Conservation (phyloP, 1,140 invertebrate species). For the Carposina sasakii region DNA sequence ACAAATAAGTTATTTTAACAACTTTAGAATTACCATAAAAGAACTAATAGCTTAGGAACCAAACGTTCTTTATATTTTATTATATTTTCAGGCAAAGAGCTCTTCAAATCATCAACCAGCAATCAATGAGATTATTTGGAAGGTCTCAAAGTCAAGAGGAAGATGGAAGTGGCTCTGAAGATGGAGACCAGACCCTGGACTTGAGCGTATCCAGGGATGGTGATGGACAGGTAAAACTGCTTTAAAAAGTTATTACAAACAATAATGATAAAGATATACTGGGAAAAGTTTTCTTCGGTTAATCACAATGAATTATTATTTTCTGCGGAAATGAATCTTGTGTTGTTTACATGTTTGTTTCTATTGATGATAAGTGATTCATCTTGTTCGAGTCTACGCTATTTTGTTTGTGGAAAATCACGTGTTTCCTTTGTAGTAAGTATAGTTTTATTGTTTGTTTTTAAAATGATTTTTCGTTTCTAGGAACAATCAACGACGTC, state of each 20-base stretch:
- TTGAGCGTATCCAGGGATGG: conserved; percentile 68
- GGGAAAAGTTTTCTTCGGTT: background rate
- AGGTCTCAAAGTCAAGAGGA: conserved; percentile 54
- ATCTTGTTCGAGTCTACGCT: background rate
- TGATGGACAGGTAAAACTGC: conserved; percentile 70
- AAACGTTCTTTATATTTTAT: conserved; percentile 8
- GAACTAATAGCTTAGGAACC: background rate
- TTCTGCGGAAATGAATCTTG: too few species aligned
- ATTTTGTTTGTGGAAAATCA: background rate
- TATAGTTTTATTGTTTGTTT: too few species aligned
- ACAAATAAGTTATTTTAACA: background rate
- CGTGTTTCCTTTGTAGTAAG: background rate
- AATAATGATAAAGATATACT: too few species aligned
- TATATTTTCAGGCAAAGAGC: conserved; percentile 58
- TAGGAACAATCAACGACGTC: conserved; percentile 69
- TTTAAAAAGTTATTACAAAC: too few species aligned
- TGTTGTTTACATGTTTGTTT: too few species aligned
- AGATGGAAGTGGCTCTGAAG: conserved; percentile 66
- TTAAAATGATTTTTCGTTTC: background rate
- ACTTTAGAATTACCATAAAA: background rate
- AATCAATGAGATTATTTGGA: conserved; percentile 58
- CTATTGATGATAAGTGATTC: too few species aligned
- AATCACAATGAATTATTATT: too few species aligned
- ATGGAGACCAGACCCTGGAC: conserved; percentile 69
- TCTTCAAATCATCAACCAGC: conserved; percentile 61